Evolutionary conservation across 2,113 vertebrate species (phyloP).

Genomic region (Callaeas wilsoni): DNA sequence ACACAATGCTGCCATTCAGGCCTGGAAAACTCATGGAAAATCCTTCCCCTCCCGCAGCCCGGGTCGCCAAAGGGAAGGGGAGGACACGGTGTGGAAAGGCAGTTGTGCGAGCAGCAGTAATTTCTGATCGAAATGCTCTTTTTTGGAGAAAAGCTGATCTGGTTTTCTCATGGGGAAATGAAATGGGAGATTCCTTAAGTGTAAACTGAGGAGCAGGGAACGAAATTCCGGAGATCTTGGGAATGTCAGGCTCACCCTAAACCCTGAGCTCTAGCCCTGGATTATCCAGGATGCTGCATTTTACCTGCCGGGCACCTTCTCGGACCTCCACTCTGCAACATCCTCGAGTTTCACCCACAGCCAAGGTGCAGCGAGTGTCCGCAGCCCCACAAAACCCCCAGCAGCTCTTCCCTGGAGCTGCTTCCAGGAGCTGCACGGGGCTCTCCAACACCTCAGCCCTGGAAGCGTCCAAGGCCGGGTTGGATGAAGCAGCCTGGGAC

Average conservation of each 20-base stretch:
- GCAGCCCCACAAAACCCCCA: neutral
- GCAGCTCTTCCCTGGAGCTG: neutral
- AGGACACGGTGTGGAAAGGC: neutral
- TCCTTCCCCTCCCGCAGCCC: neutral
- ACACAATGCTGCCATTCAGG: constrained; percentile 31
- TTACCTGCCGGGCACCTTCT: neutral
- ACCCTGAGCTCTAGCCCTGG: neutral
- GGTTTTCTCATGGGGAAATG: neutral
- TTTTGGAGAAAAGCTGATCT: fast-evolving
- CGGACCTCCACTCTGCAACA: fast-evolving
- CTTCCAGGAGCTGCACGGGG: neutral
- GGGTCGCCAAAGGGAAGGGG: neutral
- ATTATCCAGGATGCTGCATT: neutral
- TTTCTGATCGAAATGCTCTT: neutral
- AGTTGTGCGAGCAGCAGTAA: fast-evolving
- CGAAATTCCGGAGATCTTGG: neutral
- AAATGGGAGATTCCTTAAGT: fast-evolving
- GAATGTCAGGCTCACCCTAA: neutral
- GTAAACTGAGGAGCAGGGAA: fast-evolving
- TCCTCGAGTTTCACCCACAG: neutral
- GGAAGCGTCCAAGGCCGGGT: fast-evolving
- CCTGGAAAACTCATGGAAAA: neutral
- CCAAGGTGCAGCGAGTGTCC: fast-evolving
- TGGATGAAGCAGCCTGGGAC: neutral
- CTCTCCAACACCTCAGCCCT: neutral